Conservation (phyloP, 2,888 invertebrate species). For the Sesia bembeciformis region DNA sequence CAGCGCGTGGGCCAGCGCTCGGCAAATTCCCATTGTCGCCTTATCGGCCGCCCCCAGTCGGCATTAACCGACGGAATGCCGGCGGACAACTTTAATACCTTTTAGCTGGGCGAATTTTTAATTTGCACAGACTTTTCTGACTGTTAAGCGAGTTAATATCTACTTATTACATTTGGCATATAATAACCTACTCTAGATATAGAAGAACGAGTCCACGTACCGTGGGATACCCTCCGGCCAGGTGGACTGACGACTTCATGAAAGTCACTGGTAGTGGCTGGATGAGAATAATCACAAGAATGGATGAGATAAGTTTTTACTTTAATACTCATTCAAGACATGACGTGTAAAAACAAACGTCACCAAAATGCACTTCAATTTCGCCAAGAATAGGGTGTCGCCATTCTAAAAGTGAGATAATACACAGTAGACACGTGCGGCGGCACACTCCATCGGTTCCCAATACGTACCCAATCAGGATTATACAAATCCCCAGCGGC, state of each 20-base stretch:
- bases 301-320: too few relatives aligned
- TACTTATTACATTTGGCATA: too few relatives aligned
- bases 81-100: constrained; percentile 59
- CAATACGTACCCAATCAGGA: constrained; percentile 72
- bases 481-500: constrained; percentile 67
- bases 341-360: background rate
- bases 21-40: constrained; percentile 58
- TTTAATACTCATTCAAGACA: background rate
- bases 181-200: too few relatives aligned
- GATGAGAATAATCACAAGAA: too few relatives aligned
- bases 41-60: constrained; percentile 59
- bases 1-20: constrained; percentile 31
- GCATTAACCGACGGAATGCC: constrained; percentile 27
- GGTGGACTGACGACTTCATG: too few relatives aligned
- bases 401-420: constrained; percentile 36
- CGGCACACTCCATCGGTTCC: constrained; percentile 64
- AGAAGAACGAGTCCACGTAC: too few relatives aligned
- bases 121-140: constrained; percentile 37
- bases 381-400: background rate
- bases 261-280: too few relatives aligned
- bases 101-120: constrained; percentile 57
- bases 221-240: too few relatives aligned
- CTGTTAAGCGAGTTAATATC: background rate
- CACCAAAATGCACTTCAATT: background rate
- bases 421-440: constrained; percentile 49